A percentile compares a stretch with the other conserved stretches of the same genome.
Evolutionary conservation across 1,140 invertebrate species (phyloP).

Genomic region (Melanaphis sacchari): DNA sequence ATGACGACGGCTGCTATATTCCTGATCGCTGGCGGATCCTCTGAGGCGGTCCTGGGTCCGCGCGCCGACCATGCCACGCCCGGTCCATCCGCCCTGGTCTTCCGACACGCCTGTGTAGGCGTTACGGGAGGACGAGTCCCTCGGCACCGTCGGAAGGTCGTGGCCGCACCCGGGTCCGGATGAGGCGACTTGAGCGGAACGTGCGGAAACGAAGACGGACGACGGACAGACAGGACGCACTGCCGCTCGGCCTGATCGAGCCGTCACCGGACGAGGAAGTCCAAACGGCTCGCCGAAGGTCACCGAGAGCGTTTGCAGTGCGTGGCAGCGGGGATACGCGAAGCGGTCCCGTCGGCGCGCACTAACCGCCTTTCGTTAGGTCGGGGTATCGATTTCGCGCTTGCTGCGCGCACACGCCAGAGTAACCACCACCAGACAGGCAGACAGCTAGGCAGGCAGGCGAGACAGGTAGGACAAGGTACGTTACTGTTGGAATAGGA

Average conservation of each 20-base stretch:
- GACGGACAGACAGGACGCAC: background rate
- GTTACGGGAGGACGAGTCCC: slow-evolving; percentile 51
- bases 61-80: slow-evolving; percentile 53
- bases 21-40: slow-evolving; percentile 51
- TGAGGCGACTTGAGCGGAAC: background rate
- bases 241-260: background rate
- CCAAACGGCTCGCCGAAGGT: background rate
- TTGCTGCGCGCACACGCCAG: background rate
- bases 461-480: background rate
- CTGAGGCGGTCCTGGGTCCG: slow-evolving; percentile 55
- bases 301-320: no score
- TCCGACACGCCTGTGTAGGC: slow-evolving; percentile 57
- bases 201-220: background rate
- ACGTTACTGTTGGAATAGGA: background rate
- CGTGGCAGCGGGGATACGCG: background rate
- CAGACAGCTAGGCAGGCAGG: background rate
- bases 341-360: background rate
- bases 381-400: background rate
- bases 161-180: background rate
- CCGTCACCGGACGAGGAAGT: background rate
- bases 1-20: background rate
- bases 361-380: background rate
- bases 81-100: slow-evolving; percentile 57
- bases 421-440: background rate
- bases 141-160: slow-evolving; percentile 42